phyloP scores from a whole-genome alignment of 2,113 vertebrate species.

The Seriola quinqueradiata region DNA sequence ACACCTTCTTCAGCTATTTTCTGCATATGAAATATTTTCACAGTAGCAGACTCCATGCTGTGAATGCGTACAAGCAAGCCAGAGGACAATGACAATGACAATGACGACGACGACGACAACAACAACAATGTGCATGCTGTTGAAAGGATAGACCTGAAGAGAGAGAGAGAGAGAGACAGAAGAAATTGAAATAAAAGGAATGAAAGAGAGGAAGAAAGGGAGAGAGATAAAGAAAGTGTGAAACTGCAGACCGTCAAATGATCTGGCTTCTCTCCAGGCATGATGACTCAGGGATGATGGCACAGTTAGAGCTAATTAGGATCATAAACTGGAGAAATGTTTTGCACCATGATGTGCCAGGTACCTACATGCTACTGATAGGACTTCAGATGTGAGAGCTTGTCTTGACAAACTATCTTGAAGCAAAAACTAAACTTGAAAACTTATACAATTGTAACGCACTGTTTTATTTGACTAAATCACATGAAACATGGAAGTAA shows the following conservation, averaged over 20 bases:
- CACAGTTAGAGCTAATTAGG: conserved; percentile 82
- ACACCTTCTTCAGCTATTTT: conserved; percentile 62
- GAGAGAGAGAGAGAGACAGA: neutral
- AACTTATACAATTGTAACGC: too few relatives aligned
- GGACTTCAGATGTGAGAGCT: conserved; percentile 31
- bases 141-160: neutral
- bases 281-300: conserved; percentile 80
- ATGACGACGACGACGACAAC: neutral
- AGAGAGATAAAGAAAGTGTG: conserved; percentile 43
- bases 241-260: conserved; percentile 71
- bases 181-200: conserved; percentile 9
- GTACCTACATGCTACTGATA: conserved; percentile 56
- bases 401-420: too few relatives aligned
- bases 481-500: too few relatives aligned
- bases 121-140: conserved; percentile 43
- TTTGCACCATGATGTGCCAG: conserved; percentile 71
- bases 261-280: conserved; percentile 78
- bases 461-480: too few relatives aligned
- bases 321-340: conserved; percentile 81
- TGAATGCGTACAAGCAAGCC: conserved; percentile 34
- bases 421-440: too few relatives aligned
- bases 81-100: conserved; percentile 40
- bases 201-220: conserved; percentile 24
- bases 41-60: conserved; percentile 58
- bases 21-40: conserved; percentile 60